Percentiles rank a stretch among this genome's conserved stretches.
Conservation (phyloP, 2,113 vertebrate species). For the Ictalurus punctatus region DNA sequence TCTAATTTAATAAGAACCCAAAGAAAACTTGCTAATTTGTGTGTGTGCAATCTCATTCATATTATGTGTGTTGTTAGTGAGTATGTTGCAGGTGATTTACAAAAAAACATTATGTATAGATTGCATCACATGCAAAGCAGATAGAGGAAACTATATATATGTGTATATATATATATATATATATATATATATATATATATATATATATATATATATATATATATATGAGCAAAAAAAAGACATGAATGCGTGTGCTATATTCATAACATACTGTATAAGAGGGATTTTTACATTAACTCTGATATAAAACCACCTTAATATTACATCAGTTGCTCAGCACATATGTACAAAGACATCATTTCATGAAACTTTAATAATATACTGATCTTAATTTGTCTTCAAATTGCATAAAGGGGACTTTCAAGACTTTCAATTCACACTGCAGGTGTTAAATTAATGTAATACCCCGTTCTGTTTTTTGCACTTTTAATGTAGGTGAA, state of each 20-base stretch:
- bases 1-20: background rate
- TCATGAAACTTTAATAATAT: background rate
- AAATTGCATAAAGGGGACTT: background rate
- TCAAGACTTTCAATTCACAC: background rate
- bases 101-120: background rate
- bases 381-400: background rate
- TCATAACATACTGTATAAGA: background rate
- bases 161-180: background rate
- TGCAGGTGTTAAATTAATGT: background rate
- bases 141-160: background rate
- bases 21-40: background rate
- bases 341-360: background rate
- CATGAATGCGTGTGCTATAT: background rate
- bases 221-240: background rate
- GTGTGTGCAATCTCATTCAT: background rate
- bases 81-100: background rate
- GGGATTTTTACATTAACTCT: background rate
- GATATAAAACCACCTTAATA: background rate
- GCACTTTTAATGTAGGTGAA: background rate
- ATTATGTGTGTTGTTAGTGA: background rate
- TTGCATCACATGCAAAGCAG: background rate
- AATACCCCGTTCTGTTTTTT: background rate
- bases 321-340: background rate
- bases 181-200: too few relatives aligned
- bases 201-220: too few relatives aligned